Conservation (phyloP, 2,888 invertebrate species). For the Ctena decussata region DNA sequence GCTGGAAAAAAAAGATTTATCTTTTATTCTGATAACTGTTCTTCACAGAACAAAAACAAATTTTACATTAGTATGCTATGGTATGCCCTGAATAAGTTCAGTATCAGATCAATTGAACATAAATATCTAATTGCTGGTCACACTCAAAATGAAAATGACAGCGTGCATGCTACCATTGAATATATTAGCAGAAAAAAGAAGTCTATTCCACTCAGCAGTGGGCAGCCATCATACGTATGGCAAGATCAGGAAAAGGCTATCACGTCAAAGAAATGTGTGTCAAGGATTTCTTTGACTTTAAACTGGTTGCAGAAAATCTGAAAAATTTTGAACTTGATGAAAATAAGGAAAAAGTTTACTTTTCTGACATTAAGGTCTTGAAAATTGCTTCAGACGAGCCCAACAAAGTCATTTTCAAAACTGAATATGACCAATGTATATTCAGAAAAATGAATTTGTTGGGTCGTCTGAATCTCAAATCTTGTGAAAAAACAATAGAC, state of each 20-base stretch:
- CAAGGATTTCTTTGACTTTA: constrained; percentile 4
- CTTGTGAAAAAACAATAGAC: no score
- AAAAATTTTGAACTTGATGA: constrained; percentile 17
- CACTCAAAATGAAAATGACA: not conserved
- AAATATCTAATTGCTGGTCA: not conserved
- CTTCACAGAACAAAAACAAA: not conserved
- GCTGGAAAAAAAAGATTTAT: not conserved
- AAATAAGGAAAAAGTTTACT: no score
- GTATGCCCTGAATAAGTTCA: not conserved
- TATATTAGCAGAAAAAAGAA: not conserved
- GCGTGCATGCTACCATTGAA: not conserved
- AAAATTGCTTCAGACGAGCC: no score
- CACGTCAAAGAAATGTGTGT: not conserved
- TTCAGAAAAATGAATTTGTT: no score
- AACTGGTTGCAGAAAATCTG: not conserved
- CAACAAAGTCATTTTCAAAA: no score
- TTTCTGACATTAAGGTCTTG: no score
- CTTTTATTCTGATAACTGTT: not conserved
- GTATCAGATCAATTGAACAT: not conserved
- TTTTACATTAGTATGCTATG: not conserved
- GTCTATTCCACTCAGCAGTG: constrained; percentile 12
- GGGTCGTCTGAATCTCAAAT: no score
- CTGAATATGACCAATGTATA: no score
- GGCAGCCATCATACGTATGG: not conserved
- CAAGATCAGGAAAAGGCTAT: not conserved